Conservation (phyloP, 1,140 invertebrate genomes). For the Brachionus rotundiformis region DNA sequence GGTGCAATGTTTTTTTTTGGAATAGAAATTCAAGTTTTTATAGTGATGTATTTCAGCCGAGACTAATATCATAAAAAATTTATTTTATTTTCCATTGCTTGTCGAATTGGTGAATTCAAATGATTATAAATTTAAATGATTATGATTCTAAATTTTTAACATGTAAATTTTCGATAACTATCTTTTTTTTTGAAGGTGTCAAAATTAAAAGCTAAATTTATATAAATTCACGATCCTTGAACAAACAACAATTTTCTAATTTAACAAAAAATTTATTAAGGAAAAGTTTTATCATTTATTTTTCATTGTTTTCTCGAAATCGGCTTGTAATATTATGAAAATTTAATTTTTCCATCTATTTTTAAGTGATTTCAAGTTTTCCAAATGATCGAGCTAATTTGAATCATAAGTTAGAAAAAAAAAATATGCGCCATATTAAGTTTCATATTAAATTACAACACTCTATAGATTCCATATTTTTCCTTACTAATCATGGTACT, state of each 20-base stretch:
- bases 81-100: not conserved
- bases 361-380: constrained; percentile 3
- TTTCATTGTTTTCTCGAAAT: not conserved
- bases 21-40: no score
- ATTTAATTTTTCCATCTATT: not conserved
- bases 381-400: constrained; percentile 9
- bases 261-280: not conserved
- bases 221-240: not conserved
- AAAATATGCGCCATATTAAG: not conserved
- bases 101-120: no score
- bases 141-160: not conserved
- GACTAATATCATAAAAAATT: no score
- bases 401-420: not conserved
- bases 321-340: constrained; percentile 1
- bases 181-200: not conserved
- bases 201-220: not conserved
- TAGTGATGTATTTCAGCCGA: no score
- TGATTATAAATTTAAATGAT: not conserved
- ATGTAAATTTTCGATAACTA: not conserved
- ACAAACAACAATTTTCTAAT: no score
- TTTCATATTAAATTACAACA: not conserved
- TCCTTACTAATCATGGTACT: not conserved
- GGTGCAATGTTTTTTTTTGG: no score
- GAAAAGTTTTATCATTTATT: not conserved
- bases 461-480: no score